Conservation (phyloP, 2,113 vertebrate genomes). For the Syngnathus typhle region DNA sequence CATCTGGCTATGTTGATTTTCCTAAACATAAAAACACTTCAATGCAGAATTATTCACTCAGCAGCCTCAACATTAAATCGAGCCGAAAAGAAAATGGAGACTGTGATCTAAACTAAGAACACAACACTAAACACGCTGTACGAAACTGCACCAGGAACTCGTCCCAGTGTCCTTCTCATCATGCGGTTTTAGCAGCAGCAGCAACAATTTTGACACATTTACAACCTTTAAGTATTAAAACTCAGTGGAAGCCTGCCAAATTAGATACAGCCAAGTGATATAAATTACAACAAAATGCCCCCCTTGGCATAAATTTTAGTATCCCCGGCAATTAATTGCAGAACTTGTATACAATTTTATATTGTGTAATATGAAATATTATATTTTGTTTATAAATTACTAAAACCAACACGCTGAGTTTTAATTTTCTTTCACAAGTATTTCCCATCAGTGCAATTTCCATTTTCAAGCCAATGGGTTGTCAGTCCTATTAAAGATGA, state of each 20-base stretch:
- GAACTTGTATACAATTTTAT: neutral
- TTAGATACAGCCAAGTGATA: slow-evolving; percentile 1
- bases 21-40: slow-evolving; percentile 34
- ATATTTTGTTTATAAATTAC: neutral
- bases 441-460: neutral
- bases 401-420: neutral
- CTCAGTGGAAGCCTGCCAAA: neutral
- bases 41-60: neutral
- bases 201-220: neutral
- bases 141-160: neutral
- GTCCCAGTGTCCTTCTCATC: neutral
- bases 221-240: neutral
- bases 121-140: neutral
- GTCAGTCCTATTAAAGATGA: neutral
- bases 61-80: neutral
- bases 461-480: neutral
- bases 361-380: neutral
- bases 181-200: neutral
- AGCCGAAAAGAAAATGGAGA: too few species aligned
- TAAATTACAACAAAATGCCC: neutral
- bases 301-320: neutral
- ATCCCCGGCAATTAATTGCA: neutral
- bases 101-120: too few species aligned
- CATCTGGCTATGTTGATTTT: slow-evolving; percentile 39
- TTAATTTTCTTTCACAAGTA: neutral